Evolutionary conservation across 2,888 invertebrate species (phyloP).

Genomic region (Rhagophthalmus giganteus): DNA sequence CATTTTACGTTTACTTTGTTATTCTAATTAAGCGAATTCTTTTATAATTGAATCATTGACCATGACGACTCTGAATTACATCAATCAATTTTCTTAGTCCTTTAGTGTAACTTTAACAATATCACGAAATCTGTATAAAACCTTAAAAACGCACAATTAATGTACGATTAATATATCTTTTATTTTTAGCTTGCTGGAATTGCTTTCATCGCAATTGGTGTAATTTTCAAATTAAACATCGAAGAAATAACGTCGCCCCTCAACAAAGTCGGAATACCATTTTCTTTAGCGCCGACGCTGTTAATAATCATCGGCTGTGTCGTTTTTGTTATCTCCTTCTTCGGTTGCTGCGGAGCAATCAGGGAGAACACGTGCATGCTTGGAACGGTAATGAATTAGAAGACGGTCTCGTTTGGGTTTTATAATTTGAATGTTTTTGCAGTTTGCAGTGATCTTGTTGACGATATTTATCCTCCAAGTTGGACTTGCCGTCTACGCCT

Average conservation of each 20-base stretch:
- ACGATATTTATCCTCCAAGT: constrained; percentile 74
- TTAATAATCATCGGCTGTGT: constrained; percentile 70
- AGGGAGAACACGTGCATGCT: constrained; percentile 55
- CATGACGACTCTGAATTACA: no score
- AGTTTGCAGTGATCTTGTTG: constrained; percentile 75
- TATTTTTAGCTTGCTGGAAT: constrained; percentile 69
- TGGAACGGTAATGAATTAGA: constrained; percentile 47
- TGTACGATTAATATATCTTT: neutral
- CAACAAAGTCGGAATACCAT: constrained; percentile 9
- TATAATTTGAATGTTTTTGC: constrained; percentile 42
- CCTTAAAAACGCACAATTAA: neutral
- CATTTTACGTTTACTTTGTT: no score
- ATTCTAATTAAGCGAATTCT: no score
- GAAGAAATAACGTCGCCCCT: constrained; percentile 43
- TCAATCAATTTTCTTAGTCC: no score
- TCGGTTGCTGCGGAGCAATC: constrained; percentile 56
- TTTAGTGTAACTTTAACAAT: no score
- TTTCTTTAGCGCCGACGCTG: constrained; percentile 32
- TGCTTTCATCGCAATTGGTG: constrained; percentile 68
- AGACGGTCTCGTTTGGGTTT: neutral
- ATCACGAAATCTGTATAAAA: no score
- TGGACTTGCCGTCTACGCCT: constrained; percentile 68
- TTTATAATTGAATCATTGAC: no score
- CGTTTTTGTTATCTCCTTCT: constrained; percentile 58
- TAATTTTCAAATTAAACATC: constrained; percentile 65